Percentiles rank a stretch among this genome's conserved stretches.
phyloP scores from a whole-genome alignment of 2,113 vertebrate genomes.

The Centropus bengalensis region DNA sequence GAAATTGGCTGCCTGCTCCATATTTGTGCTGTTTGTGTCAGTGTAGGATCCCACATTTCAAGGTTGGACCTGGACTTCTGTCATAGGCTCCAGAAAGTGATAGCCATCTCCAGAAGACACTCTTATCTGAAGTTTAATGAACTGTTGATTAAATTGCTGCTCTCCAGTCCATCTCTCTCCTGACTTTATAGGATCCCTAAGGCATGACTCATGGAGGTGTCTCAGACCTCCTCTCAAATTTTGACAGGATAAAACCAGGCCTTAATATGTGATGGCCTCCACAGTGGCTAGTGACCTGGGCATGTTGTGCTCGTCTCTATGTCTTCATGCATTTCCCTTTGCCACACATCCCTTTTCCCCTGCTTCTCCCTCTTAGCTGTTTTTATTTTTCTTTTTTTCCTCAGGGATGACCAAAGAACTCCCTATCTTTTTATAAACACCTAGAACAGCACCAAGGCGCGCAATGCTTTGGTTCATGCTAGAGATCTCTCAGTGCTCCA shows the following conservation, averaged over 20 bases:
- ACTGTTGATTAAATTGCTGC: background rate
- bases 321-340: background rate
- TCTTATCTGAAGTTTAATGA: background rate
- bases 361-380: background rate
- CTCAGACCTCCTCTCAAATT: background rate
- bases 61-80: background rate
- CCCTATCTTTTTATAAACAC: background rate
- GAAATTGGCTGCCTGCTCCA: background rate
- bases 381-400: background rate
- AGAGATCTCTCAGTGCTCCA: background rate
- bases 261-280: background rate
- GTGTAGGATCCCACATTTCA: background rate
- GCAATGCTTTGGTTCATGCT: background rate
- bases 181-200: background rate
- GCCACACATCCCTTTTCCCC: background rate
- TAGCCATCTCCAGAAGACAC: background rate
- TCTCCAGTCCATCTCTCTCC: background rate
- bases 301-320: background rate
- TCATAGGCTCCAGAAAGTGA: background rate
- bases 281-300: background rate
- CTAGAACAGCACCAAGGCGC: background rate
- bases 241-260: background rate
- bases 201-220: background rate
- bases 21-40: background rate
- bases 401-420: background rate